Evolutionary conservation across 2,888 invertebrate genomes (phyloP), one percentile per base, ranked within the genome.

Genomic region (Platerodrilus igneus): DNA sequence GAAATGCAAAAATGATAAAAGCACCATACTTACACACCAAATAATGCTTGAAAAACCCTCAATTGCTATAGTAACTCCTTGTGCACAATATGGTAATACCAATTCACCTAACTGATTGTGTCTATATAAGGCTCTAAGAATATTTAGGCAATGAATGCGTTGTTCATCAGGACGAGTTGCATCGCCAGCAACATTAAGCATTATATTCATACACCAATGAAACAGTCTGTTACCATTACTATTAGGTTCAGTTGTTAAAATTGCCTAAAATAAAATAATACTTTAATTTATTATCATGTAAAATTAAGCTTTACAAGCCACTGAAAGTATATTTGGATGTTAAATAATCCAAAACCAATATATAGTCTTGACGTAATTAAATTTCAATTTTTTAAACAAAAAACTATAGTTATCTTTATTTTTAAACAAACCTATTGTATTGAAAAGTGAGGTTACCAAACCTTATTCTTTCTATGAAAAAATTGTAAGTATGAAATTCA

Each of bases 121-220:
- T 19, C 86, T 77, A 61, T 81, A 86, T 22, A 96, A 65, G 0
- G 87, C 83, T 49, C 93, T 74, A 50, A 95, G 69, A 35, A 93
- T 85, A 66, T 96, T 94, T 53, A 90, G 66, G n/a, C 86, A 79
- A 67, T 94, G 95, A 18, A 83, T 78, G 41, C 81, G 74, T 0
- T 76, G 71, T 39, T 78, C 76, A n/a, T 58, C 52, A 22, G 47
- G 49, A 17, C 56, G 42, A n/a, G 56, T 44, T 0, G 55, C 47
- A 45, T 67, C 51, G 15, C 71, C 50, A 2, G 64, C 71, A 37
- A 75, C 59, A 4, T 52, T 46, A 27, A 86, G 60, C 13, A 86
- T 66, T 4, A 66, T 64, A 0, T 50, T 45, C 73, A 85, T 77
- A 45, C 78, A 77, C n/a, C 63, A 59, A 41, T 75, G 73, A 48